Percentiles rank a stretch among this genome's conserved stretches.
phyloP scores from a whole-genome alignment of 2,888 invertebrate genomes.

The Flabesymbios commensalis region DNA sequence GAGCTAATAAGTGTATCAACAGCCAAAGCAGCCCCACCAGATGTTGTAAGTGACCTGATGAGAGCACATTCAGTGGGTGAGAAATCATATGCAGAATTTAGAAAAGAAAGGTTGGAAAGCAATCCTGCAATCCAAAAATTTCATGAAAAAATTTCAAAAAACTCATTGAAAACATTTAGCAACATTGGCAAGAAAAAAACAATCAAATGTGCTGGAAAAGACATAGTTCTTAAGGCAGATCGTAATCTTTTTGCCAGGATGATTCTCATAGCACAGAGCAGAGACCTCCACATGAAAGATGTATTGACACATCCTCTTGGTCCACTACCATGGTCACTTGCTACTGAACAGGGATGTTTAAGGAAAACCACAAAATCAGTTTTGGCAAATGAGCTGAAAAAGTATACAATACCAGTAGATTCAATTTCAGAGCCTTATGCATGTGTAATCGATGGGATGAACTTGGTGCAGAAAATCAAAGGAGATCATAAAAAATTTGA shows the following conservation, averaged over 20 bases:
- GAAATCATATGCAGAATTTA: slow-evolving; percentile 23
- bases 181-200: slow-evolving; percentile 4
- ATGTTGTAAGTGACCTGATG: slow-evolving; percentile 20
- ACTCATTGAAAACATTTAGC: slow-evolving; percentile 18
- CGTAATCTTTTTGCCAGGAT: neutral
- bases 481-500: slow-evolving; percentile 21
- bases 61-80: slow-evolving; percentile 22
- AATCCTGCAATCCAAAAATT: slow-evolving; percentile 22
- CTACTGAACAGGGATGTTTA: slow-evolving; percentile 23
- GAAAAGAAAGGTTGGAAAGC: slow-evolving; percentile 20
- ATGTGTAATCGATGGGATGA: slow-evolving; percentile 29
- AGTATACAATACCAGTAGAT: slow-evolving; percentile 20
- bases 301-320: slow-evolving; percentile 27
- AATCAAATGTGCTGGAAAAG: slow-evolving; percentile 3
- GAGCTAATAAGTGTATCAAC: slow-evolving; percentile 18
- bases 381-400: slow-evolving; percentile 19
- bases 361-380: slow-evolving; percentile 28
- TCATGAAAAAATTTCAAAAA: slow-evolving; percentile 24
- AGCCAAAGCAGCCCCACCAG: slow-evolving; percentile 9
- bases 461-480: slow-evolving; percentile 23
- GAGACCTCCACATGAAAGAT: neutral
- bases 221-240: neutral
- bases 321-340: slow-evolving; percentile 26
- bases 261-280: neutral
- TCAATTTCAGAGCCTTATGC: slow-evolving; percentile 15